Evolutionary conservation across 37 sponge, comb jelly and placozoan genomes (phyloP), one percentile per base, ranked within the genome.

Genomic region (Aplysina aerophoba): DNA sequence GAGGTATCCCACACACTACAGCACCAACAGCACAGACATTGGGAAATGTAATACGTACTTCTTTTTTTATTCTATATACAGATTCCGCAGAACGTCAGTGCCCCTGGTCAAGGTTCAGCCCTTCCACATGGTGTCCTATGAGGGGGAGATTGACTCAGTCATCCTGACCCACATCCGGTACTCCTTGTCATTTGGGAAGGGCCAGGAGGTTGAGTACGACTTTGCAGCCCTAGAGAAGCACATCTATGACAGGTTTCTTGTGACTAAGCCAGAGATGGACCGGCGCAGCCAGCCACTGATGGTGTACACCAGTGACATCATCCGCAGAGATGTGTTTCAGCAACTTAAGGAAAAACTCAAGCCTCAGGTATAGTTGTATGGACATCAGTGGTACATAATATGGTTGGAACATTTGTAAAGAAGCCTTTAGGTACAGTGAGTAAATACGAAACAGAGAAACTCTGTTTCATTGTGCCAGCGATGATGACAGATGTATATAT

Each of bases 151-250:
- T 24, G 38, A 65, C 37, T 81, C 94, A 0, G 54, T 93, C 13
- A 39, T 93, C 19, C 78, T 93, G 38, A 84, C 91, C 22, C 94
- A 93, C 83, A 88, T 91, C 33, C 88, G 81, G 39, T 93, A 93
- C 83, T 89, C 94, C 22, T 85, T 90, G 44, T 65, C n/a, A 15
- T 50, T 82, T 64, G 91, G 91, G 6, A 64, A 90, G 61, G 91
- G 88, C n/a, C 85, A 83, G 24, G 71, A 90, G 14, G 66, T 93
- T 21, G 13, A 71, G 55, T 93, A 90, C 38, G 83, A 93, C 86
- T 57, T 83, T 38, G 67, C 84, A 0, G 88, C 91, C 22, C 86
- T 93, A 19, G 91, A 93, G 83, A 90, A 85, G 31, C 91, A 90
- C 81, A 84, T 93, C 58, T 79, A 86, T 19, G 69, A 90, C 54